Evolutionary conservation across 2,797 vertebrate species (phyloP).

Genomic region (Acanthornis magna): DNA sequence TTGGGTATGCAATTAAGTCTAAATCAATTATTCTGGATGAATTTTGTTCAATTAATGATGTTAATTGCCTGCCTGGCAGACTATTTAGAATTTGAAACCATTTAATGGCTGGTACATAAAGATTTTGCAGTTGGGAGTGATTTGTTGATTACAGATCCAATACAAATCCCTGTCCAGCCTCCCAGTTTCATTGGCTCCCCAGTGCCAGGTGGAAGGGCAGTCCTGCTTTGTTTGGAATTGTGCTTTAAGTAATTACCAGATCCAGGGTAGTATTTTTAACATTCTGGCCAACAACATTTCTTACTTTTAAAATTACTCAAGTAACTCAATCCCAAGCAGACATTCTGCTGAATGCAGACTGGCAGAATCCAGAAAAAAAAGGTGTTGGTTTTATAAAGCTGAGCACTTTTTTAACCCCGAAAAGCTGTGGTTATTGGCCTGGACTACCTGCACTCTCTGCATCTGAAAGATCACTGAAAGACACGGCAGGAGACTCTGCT

Average conservation of each 20-base stretch:
- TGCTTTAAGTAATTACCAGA: neutral
- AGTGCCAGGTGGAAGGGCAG: neutral
- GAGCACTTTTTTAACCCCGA: neutral
- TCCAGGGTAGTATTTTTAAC: neutral
- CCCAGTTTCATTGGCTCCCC: neutral
- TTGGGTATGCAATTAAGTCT: neutral
- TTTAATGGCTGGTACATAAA: neutral
- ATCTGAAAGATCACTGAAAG: neutral
- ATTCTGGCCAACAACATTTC: neutral
- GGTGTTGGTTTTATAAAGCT: slow-evolving; percentile 5
- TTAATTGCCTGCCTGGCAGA: neutral
- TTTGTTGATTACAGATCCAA: neutral
- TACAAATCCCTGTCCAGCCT: neutral
- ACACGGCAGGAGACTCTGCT: neutral
- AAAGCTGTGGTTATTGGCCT: neutral
- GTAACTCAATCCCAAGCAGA: neutral
- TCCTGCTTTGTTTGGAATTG: neutral
- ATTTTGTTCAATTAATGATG: neutral
- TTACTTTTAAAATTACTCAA: neutral
- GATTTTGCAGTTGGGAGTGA: neutral
- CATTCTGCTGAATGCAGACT: neutral
- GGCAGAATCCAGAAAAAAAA: neutral
- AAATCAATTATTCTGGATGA: neutral
- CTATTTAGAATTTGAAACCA: neutral
- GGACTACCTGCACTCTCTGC: neutral